These are phyloP conservation scores for Pogoniulus pusillus DNA, from an alignment of 2,797 vertebrate species.

Conservation along the genomic window DNA sequence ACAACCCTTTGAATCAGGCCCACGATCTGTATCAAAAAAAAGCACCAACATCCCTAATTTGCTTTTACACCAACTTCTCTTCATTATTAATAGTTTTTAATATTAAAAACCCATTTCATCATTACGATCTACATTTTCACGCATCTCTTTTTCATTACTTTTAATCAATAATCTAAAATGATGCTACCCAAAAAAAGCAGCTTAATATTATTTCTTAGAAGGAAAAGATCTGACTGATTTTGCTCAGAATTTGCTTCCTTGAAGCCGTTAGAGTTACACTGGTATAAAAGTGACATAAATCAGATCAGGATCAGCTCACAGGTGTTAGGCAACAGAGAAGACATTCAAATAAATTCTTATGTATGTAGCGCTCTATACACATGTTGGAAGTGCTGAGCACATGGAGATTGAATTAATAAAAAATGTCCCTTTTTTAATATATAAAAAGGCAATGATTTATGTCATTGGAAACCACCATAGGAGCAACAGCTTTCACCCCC, in stretches of 20 bases:
- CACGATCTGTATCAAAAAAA: background rate
- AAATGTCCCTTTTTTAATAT: background rate
- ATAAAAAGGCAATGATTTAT: background rate
- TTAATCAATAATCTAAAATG: conserved; percentile 60
- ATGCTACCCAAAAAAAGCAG: conserved; percentile 48
- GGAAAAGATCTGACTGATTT: conserved; percentile 33
- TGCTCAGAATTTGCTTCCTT: background rate
- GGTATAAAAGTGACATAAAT: background rate
- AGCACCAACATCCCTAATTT: background rate
- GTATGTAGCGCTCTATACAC: background rate
- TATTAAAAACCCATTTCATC: conserved; percentile 43
- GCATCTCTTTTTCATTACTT: conserved; percentile 45
- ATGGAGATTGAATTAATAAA: background rate
- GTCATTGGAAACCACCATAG: conserved; percentile 3
- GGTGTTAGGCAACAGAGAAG: background rate
- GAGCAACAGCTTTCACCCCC: conserved; percentile 43
- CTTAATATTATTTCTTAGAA: conserved; percentile 37
- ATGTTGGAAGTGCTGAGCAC: background rate
- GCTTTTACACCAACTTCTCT: background rate
- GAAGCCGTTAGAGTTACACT: background rate
- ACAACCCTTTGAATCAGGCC: background rate
- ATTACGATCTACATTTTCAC: background rate
- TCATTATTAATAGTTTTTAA: background rate
- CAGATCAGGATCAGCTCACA: conserved; percentile 28
- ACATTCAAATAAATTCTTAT: background rate